Evolutionary conservation across 1,140 invertebrate species (phyloP).

Genomic region (Orchesella cincta): DNA sequence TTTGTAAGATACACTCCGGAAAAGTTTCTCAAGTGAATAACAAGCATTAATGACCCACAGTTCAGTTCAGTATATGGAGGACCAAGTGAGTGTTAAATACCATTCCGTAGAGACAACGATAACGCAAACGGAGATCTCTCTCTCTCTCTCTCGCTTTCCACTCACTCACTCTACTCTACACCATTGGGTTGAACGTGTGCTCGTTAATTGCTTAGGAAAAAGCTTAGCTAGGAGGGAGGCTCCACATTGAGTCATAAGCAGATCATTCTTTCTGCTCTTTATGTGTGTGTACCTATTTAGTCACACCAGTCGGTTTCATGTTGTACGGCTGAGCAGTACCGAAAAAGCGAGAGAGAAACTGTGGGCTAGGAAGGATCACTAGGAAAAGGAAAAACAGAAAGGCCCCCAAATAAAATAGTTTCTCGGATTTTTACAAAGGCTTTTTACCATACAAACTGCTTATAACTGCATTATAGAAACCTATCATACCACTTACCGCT

Average conservation of each 20-base stretch:
- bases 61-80: background rate
- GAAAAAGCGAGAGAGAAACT: background rate
- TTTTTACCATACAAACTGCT: background rate
- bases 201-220: slow-evolving; percentile 26
- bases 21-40: slow-evolving; percentile 30
- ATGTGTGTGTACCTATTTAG: slow-evolving; percentile 9
- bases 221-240: background rate
- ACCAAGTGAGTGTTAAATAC: slow-evolving; percentile 25
- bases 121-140: background rate
- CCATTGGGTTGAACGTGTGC: slow-evolving; percentile 12
- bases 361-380: background rate
- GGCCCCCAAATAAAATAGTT: slow-evolving; percentile 16
- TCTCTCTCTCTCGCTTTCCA: background rate
- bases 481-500: slow-evolving; percentile 25
- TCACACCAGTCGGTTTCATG: slow-evolving; percentile 4
- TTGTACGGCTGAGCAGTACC: slow-evolving; percentile 6
- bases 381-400: slow-evolving; percentile 2
- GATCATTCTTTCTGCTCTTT: slow-evolving; percentile 1
- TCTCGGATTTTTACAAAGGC: slow-evolving; percentile 3
- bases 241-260: slow-evolving; percentile 13
- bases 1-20: slow-evolving; percentile 6
- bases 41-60: slow-evolving; percentile 24
- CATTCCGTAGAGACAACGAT: slow-evolving; percentile 27
- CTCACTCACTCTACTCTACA: background rate
- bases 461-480: slow-evolving; percentile 11